A percentile compares a stretch with the other conserved stretches of the same genome.
phyloP scores from a whole-genome alignment of 2,797 vertebrate species.

The Thaleichthys pacificus region DNA sequence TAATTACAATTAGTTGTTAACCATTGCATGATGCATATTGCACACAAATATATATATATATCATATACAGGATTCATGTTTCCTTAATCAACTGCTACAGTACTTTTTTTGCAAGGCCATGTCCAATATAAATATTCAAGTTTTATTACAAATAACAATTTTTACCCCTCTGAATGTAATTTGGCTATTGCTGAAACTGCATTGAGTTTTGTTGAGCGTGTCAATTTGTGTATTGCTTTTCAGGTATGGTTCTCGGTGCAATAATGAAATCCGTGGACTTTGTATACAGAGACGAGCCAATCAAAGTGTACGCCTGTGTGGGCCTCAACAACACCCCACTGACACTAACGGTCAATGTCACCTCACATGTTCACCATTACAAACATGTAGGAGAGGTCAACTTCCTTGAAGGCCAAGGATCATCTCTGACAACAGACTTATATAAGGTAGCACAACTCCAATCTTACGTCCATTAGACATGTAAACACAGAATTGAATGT shows the following conservation, averaged over 20 bases:
- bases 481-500: slow-evolving; percentile 26
- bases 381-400: slow-evolving; percentile 73
- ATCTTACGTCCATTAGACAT: slow-evolving; percentile 11
- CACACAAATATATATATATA: background rate
- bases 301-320: slow-evolving; percentile 66
- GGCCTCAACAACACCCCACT: slow-evolving; percentile 64
- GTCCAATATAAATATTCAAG: background rate
- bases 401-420: slow-evolving; percentile 64
- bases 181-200: background rate
- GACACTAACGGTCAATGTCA: slow-evolving; percentile 72
- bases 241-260: slow-evolving; percentile 82
- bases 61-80: background rate
- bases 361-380: slow-evolving; percentile 74
- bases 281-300: slow-evolving; percentile 57
- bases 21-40: background rate
- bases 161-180: background rate
- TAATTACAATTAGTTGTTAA: background rate
- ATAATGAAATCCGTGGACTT: slow-evolving; percentile 70
- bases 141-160: background rate
- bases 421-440: slow-evolving; percentile 64
- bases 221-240: slow-evolving; percentile 27
- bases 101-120: background rate
- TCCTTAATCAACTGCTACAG: background rate
- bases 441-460: slow-evolving; percentile 71
- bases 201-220: background rate